phyloP scores from a whole-genome alignment of 2,888 invertebrate species.

The Drosophila peninsularis region DNA sequence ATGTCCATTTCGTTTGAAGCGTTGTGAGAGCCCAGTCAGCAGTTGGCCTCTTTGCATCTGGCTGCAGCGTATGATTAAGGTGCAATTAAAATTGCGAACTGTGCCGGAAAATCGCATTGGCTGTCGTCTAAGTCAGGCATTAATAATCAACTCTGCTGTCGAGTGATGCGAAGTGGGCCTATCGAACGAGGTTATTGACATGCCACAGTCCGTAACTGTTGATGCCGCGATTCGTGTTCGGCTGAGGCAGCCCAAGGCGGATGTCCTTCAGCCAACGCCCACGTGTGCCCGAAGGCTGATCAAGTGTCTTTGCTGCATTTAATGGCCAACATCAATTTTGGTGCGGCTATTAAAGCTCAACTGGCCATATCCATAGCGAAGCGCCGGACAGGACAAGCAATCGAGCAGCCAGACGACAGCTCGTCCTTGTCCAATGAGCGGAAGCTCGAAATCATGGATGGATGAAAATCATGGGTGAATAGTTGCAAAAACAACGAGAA shows the following conservation, averaged over 20 bases:
- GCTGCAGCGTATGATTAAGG: constrained; percentile 25
- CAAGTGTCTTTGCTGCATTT: constrained; percentile 58
- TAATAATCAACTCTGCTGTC: constrained; percentile 52
- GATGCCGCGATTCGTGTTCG: constrained; percentile 9
- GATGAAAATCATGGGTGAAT: constrained; percentile 51
- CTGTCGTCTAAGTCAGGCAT: constrained; percentile 46
- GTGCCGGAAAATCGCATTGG: constrained; percentile 63
- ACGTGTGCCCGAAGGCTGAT: constrained; percentile 13
- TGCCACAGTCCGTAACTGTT: constrained; percentile 18
- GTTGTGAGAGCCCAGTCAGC: constrained; percentile 40
- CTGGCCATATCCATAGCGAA: constrained; percentile 46
- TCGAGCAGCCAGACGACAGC: constrained; percentile 25
- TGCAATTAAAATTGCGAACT: constrained; percentile 69
- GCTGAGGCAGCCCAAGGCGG: constrained; percentile 2
- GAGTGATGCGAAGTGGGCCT: constrained; percentile 33
- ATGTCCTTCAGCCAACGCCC: constrained; percentile 8
- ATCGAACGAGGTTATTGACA: constrained; percentile 66
- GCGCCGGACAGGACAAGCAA: constrained; percentile 14
- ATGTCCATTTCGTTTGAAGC: not conserved
- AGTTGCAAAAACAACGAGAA: constrained; percentile 21
- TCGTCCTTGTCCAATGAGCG: constrained; percentile 57
- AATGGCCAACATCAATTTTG: constrained; percentile 67
- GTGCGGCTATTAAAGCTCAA: constrained; percentile 62
- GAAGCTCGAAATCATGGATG: constrained; percentile 56
- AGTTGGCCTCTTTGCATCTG: constrained; percentile 48